Evolutionary conservation across 2,113 vertebrate genomes (phyloP).

Genomic region (Melanerpes formicivorus): DNA sequence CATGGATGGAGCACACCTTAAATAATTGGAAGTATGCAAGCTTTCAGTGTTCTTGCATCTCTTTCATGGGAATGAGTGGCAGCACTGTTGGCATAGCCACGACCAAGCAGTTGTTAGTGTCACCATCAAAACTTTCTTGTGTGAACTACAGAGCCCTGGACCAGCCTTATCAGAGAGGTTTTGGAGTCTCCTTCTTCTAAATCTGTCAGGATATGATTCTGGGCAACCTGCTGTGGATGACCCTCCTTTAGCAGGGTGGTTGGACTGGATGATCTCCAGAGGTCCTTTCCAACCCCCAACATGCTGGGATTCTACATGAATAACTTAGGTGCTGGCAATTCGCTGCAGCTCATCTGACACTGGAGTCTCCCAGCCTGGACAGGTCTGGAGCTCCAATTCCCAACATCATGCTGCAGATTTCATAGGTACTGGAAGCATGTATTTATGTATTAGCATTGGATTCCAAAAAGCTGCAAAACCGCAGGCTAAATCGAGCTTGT

Average conservation of each 20-base stretch:
- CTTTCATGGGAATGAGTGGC: neutral
- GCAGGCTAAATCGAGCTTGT: neutral
- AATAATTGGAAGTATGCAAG: accelerated
- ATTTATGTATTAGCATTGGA: neutral
- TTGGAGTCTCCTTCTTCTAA: no score
- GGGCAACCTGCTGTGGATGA: no score
- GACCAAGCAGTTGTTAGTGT: neutral
- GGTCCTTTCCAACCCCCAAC: no score
- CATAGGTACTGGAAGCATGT: neutral
- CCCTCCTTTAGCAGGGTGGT: no score
- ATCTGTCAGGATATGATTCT: no score
- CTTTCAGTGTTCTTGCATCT: neutral
- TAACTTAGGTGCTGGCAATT: neutral
- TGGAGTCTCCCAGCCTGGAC: accelerated
- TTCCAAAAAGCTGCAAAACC: neutral
- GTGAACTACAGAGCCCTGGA: no score
- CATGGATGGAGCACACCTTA: neutral
- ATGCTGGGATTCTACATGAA: neutral
- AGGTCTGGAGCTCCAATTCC: neutral
- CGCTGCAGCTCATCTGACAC: neutral
- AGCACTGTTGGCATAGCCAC: accelerated
- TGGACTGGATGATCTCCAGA: no score
- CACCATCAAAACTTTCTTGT: no score
- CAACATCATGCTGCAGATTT: neutral
- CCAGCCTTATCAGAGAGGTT: no score